Evolutionary conservation across 2,113 vertebrate species (phyloP), one percentile per base, ranked within the genome.

Genomic region (Herpailurus yagouaroundi): DNA sequence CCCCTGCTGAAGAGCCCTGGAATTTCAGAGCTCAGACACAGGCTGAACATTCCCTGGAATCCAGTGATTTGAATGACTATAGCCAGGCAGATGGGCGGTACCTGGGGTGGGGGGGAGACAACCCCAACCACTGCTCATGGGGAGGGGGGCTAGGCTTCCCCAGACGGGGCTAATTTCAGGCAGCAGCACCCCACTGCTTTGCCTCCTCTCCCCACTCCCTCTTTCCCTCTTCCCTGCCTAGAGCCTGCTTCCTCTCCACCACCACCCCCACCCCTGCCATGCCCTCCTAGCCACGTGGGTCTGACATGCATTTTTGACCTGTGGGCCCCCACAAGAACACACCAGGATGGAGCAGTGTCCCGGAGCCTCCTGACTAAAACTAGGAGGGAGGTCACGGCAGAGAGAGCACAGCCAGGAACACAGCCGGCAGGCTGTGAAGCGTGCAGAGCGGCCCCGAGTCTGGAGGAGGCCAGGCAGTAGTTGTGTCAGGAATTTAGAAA

Each of bases 31-130:
- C 14, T 25, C 23, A 71, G 36, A 73, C 50, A 19, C 1, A 63
- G 76, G 33, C 55, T 5, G 21, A 84, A 31, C 36, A 29, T 69
- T 23, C n/a, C 73, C 27, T 23, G 64, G 31, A 85, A n/a, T 45
- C 21, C 80, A 68, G 68, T n/a, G 66, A 74, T 29, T 4, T 15
- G 2, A 45, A 77, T 27, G 38, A 14, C 63, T 7, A 7, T 0
- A 19, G 33, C 41, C n/a, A 31, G 60, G 36, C 0, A 3, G 21
- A 38, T 10, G 4, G 84, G 48, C 38, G 2, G 66, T 31, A 29
- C 55, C 33, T 0, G 27, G 15, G 27, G 3, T 0, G 55, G 41
- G 9, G 7, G 5, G 27, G 21, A n/a, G 73, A 15, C 2, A 0
- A 29, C 29, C 2, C 76, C 36, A 15, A 5, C 16, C 18, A 38